Percentiles rank a stretch among this genome's conserved stretches.
phyloP scores from a whole-genome alignment of 1,140 invertebrate genomes.

The Catajapyx aquilonaris region DNA sequence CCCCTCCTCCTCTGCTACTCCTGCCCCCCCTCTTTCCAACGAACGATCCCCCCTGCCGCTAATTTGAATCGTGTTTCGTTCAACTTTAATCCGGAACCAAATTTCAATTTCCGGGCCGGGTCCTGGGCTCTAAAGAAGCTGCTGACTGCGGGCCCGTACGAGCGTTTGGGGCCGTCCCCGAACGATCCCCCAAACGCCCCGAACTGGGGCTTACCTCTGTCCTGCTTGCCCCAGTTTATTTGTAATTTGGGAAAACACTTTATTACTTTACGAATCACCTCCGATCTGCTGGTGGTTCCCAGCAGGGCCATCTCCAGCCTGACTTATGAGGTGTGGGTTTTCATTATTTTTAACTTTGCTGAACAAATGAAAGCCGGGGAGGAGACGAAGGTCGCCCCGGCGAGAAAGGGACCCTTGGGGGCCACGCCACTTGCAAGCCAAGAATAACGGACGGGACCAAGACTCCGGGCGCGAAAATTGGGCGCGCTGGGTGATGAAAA shows the following conservation, averaged over 20 bases:
- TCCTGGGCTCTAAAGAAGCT: background rate
- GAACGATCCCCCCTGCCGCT: background rate
- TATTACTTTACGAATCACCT: background rate
- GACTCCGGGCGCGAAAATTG: no score
- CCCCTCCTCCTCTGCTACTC: no score
- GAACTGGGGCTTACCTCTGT: background rate
- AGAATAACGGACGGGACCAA: no score
- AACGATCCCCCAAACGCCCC: background rate
- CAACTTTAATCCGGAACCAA: background rate
- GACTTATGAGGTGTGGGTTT: background rate
- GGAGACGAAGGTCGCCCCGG: background rate
- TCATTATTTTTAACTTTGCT: constrained; percentile 1
- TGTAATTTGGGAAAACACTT: constrained; percentile 1
- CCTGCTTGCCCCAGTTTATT: background rate
- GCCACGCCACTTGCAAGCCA: no score
- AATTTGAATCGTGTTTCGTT: background rate
- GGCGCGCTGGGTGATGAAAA: no score
- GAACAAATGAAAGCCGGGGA: background rate
- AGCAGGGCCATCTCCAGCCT: background rate
- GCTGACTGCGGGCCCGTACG: background rate
- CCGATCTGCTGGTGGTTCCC: background rate
- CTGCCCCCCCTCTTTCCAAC: no score
- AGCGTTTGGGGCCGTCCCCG: background rate
- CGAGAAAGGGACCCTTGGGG: no score
- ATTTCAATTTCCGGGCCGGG: background rate